Conservation (phyloP, 2,113 vertebrate species). For the Perca fluviatilis region DNA sequence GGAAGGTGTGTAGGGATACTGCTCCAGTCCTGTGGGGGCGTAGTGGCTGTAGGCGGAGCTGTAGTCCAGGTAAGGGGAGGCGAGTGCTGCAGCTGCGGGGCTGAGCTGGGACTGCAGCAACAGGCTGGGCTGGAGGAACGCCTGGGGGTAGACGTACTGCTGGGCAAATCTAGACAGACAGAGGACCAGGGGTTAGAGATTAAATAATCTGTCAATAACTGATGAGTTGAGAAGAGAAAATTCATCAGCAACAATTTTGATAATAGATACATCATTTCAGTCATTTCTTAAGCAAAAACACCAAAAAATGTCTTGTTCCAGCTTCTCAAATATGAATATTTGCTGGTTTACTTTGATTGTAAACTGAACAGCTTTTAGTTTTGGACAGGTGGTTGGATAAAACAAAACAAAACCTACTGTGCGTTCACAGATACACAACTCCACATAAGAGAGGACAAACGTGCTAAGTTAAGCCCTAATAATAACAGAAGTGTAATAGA, state of each 20-base stretch:
- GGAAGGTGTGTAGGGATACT: conserved; percentile 93
- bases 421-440: neutral
- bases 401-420: neutral
- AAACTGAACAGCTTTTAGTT: neutral
- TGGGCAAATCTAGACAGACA: conserved; percentile 87
- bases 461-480: neutral
- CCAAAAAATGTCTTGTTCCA: neutral
- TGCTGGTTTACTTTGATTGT: neutral
- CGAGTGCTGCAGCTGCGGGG: conserved; percentile 77
- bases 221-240: neutral
- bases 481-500: neutral
- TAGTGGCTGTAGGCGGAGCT: conserved; percentile 91
- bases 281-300: neutral
- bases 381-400: neutral
- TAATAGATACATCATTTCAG: neutral
- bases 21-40: conserved; percentile 90
- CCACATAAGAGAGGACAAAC: neutral
- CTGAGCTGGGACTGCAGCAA: conserved; percentile 92
- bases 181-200: neutral
- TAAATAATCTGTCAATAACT: neutral
- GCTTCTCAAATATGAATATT: neutral
- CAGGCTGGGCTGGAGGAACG: conserved; percentile 93
- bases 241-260: neutral
- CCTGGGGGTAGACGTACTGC: conserved; percentile 94
- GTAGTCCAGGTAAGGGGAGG: conserved; percentile 94